Base-by-base conservation (phyloP, 2,888 invertebrate genomes). In the Xestia c-nigrum region DNA sequence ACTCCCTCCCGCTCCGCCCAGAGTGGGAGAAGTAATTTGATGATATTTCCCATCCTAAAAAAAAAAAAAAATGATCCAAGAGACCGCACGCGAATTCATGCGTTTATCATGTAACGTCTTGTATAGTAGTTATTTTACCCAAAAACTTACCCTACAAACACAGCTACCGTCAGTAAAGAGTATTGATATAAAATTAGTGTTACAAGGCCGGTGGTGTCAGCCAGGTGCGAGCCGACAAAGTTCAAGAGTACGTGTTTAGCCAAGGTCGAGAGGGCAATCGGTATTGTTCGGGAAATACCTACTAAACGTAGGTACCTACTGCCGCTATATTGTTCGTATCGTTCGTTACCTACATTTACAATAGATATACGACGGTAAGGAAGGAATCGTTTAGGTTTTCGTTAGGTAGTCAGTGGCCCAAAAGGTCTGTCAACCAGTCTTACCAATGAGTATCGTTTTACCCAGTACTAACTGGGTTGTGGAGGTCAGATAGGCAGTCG, bases 131-230 rank as follows among this genome's bases (percentile, higher is more conserved):
- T 21, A 38, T 50, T 65, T 52, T 61, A 31, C 21, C 12, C 40
- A n/a, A 63, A 55, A 24, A 52, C n/a, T 14, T 31, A n/a, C 16
- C 14, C 5, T 3, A 47, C 10, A 31, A 72, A 63, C 14, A 38
- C 63, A 63, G 7, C 3, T 31, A 10, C 19, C 14, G 19, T 16
- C n/a, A 63, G 38, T 64, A 38, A 65, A 80, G 64, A 77, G 31
- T 72, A 72, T 74, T 65, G 63, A 59, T 59, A 65, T 70, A 82
- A 57, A 80, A 74, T 59, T 64, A 40, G 12, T 50, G 19, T 68
- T n/a, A 63, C 78, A 86, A 88, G 87, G 87, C 55, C 87, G 43
- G 24, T 10, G 68, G 76, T 79, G 81, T 74, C 66, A 70, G 57
- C 12, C 10, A 69, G 67, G 66, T 57, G 70, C 24, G 50, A 64